Conservation (phyloP, 2,113 vertebrate species). For the Octodon degus region DNA sequence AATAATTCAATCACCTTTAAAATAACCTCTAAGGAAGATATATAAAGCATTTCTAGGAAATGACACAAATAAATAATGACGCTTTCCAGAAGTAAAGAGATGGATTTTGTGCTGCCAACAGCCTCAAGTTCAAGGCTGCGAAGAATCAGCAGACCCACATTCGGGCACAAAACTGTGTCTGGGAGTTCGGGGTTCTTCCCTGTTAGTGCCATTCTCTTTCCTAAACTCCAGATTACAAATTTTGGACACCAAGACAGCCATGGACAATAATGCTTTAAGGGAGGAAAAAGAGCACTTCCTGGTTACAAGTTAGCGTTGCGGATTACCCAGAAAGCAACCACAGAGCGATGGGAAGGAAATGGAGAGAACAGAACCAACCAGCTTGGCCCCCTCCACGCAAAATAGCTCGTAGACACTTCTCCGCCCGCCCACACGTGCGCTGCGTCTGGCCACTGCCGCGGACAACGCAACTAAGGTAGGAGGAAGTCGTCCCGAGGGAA, state of each 20-base stretch:
- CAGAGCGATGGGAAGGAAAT: constrained; percentile 78
- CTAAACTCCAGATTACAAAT: constrained; percentile 70
- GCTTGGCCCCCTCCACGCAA: constrained; percentile 38
- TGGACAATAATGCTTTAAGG: constrained; percentile 76
- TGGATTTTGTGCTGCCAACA: background rate
- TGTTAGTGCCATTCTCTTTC: constrained; percentile 58
- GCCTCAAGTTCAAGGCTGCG: background rate
- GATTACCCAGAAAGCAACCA: constrained; percentile 67
- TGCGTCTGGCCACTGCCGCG: constrained; percentile 56
- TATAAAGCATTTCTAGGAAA: constrained; percentile 16
- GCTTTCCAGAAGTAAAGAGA: background rate
- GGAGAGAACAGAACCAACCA: background rate
- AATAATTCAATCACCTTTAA: background rate
- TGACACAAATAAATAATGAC: background rate
- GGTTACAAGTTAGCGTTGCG: constrained; percentile 76
- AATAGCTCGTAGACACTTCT: background rate
- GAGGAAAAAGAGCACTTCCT: constrained; percentile 80
- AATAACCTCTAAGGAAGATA: background rate
- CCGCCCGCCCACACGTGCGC: background rate
- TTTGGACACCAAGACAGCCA: constrained; percentile 64
- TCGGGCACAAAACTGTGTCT: background rate
- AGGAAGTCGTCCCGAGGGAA: background rate
- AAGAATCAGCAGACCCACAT: constrained; percentile 47
- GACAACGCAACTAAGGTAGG: background rate
- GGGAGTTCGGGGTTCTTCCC: constrained; percentile 38